Percentiles rank a stretch among this genome's conserved stretches.
Evolutionary conservation across 2,888 invertebrate species (phyloP).

Genomic region (Hoplodrina ambigua): DNA sequence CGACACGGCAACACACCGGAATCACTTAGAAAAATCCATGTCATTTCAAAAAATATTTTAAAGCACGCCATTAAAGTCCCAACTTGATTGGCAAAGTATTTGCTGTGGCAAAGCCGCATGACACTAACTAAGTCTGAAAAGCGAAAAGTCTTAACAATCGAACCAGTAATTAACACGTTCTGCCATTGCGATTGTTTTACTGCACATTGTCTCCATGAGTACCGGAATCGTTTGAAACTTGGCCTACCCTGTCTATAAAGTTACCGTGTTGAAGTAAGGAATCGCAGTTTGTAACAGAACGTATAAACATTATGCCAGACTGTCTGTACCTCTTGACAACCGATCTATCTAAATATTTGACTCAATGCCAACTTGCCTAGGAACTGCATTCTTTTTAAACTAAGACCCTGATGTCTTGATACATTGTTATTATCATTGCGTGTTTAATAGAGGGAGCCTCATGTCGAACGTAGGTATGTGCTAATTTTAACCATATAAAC

Average conservation of each 20-base stretch:
- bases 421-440: constrained; percentile 16
- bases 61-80: too few relatives aligned
- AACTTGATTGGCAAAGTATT: too few relatives aligned
- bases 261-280: constrained; percentile 14
- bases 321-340: constrained; percentile 14
- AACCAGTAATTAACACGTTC: constrained; percentile 14
- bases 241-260: constrained; percentile 16
- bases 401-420: constrained; percentile 27
- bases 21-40: too few relatives aligned
- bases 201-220: constrained; percentile 44
- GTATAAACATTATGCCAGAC: constrained; percentile 36
- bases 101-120: too few relatives aligned
- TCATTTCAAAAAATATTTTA: too few relatives aligned
- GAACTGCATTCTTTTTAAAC: constrained; percentile 22
- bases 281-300: constrained; percentile 1
- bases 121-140: neutral
- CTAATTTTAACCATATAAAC: constrained; percentile 35
- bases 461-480: constrained; percentile 6
- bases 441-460: constrained; percentile 16
- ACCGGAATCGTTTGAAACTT: constrained; percentile 36
- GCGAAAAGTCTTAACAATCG: constrained; percentile 17
- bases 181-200: constrained; percentile 36
- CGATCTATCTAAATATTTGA: constrained; percentile 39
- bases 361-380: constrained; percentile 37
- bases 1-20: too few relatives aligned